These are phyloP conservation scores for Limnephilus marmoratus DNA, from an alignment of 2,888 invertebrate genomes.

Conservation along the genomic window DNA sequence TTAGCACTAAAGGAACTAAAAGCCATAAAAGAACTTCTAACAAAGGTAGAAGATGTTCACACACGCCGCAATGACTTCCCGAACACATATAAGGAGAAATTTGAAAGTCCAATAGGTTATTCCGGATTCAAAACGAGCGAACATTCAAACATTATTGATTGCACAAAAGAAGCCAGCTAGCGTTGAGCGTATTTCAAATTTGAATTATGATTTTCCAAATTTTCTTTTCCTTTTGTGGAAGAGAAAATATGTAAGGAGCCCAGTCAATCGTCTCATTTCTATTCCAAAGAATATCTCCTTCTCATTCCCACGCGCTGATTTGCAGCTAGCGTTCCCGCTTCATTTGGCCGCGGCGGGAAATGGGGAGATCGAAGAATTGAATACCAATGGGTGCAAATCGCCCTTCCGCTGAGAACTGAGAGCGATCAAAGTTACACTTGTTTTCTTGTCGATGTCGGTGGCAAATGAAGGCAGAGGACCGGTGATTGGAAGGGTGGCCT, in stretches of 20 bases:
- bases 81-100: conserved; percentile 58
- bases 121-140: conserved; percentile 62
- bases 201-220: conserved; percentile 72
- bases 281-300: conserved; percentile 68
- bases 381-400: conserved; percentile 69
- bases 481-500: conserved; percentile 63
- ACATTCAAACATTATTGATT: conserved; percentile 73
- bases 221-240: conserved; percentile 75
- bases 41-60: conserved; percentile 57
- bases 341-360: conserved; percentile 68
- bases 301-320: conserved; percentile 67
- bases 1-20: conserved; percentile 35
- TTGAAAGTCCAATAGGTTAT: conserved; percentile 66
- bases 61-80: conserved; percentile 57
- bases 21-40: conserved; percentile 54
- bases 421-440: conserved; percentile 66
- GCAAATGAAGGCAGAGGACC: conserved; percentile 53
- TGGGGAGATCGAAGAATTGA: conserved; percentile 71
- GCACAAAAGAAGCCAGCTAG: conserved; percentile 76
- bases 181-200: conserved; percentile 78
- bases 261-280: conserved; percentile 75
- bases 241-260: conserved; percentile 78
- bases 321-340: conserved; percentile 67
- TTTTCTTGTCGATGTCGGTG: conserved; percentile 57
- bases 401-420: conserved; percentile 62